Conservation (phyloP, 2,113 vertebrate genomes). For the Tetraodon nigroviridis region DNA sequence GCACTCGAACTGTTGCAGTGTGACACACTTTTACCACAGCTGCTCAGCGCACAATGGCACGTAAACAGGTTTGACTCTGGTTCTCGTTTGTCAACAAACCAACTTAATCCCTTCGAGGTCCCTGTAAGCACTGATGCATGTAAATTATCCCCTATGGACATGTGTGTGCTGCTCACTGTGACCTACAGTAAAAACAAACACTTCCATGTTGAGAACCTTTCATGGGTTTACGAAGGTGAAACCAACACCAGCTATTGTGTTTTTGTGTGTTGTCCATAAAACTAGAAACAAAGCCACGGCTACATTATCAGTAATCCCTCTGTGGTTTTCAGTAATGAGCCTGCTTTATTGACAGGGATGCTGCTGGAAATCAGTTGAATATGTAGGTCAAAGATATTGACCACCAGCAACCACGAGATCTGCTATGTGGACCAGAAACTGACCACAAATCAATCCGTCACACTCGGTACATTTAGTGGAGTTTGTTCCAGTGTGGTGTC, state of each 20-base stretch:
- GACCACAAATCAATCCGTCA: conserved; percentile 61
- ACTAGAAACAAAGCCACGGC: conserved; percentile 48
- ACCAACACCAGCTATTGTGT: too few relatives aligned
- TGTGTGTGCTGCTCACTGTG: too few relatives aligned
- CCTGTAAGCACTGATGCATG: too few relatives aligned
- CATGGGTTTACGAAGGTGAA: background rate
- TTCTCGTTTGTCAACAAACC: conserved; percentile 39
- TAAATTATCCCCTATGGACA: too few relatives aligned
- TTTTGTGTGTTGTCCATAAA: conserved; percentile 22
- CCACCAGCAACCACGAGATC: conserved; percentile 47
- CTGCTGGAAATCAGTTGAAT: conserved; percentile 47
- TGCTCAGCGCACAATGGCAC: conserved; percentile 29
- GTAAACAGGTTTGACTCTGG: conserved; percentile 23
- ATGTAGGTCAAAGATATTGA: conserved; percentile 78
- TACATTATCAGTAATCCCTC: conserved; percentile 31
- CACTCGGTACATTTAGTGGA: conserved; percentile 30
- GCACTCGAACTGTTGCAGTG: conserved; percentile 22
- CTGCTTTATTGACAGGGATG: conserved; percentile 58
- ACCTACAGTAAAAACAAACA: too few relatives aligned
- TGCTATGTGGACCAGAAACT: conserved; percentile 53
- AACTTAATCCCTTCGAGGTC: conserved; percentile 16
- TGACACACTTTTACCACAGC: conserved; percentile 62
- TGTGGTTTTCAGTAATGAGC: conserved; percentile 59
- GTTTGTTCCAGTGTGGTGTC: conserved; percentile 13
- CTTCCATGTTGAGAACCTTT: background rate